phyloP scores from a whole-genome alignment of 2,888 invertebrate species.

The Meganola albula region DNA sequence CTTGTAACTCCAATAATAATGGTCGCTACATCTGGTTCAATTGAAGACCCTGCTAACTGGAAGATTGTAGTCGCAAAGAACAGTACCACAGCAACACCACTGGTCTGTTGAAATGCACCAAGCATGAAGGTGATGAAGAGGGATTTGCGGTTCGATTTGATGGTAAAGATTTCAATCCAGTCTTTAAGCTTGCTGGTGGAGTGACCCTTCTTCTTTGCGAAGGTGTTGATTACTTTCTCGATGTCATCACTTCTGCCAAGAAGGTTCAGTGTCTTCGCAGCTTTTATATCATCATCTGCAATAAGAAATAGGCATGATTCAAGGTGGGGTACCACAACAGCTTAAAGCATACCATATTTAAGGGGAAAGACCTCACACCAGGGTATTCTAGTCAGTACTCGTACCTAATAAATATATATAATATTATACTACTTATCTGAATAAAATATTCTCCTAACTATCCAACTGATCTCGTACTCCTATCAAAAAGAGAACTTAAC shows the following conservation, averaged over 20 bases:
- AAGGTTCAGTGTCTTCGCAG: slow-evolving; percentile 32
- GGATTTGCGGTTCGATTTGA: slow-evolving; percentile 37
- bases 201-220: slow-evolving; percentile 1
- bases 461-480: too few relatives aligned
- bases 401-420: too few relatives aligned
- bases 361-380: too few relatives aligned
- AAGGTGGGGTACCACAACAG: too few relatives aligned
- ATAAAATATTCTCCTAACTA: too few relatives aligned
- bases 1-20: slow-evolving; percentile 33
- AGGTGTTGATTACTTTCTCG: slow-evolving; percentile 21
- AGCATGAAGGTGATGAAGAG: slow-evolving; percentile 35
- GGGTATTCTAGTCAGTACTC: too few relatives aligned
- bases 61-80: slow-evolving; percentile 44
- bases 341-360: too few relatives aligned
- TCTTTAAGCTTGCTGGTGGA: slow-evolving; percentile 14
- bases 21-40: slow-evolving; percentile 37
- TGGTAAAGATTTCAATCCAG: slow-evolving; percentile 22
- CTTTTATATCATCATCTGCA: slow-evolving; percentile 33
- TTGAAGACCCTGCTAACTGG: slow-evolving; percentile 33
- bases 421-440: too few relatives aligned
- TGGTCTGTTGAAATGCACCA: slow-evolving; percentile 33
- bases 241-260: slow-evolving; percentile 34
- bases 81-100: slow-evolving; percentile 36
- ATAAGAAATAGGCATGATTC: too few relatives aligned
- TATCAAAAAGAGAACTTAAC: too few relatives aligned